Percentiles rank a stretch among this genome's conserved stretches.
phyloP scores from a whole-genome alignment of 2,797 vertebrate genomes.

The Gymnothorax reevesii region DNA sequence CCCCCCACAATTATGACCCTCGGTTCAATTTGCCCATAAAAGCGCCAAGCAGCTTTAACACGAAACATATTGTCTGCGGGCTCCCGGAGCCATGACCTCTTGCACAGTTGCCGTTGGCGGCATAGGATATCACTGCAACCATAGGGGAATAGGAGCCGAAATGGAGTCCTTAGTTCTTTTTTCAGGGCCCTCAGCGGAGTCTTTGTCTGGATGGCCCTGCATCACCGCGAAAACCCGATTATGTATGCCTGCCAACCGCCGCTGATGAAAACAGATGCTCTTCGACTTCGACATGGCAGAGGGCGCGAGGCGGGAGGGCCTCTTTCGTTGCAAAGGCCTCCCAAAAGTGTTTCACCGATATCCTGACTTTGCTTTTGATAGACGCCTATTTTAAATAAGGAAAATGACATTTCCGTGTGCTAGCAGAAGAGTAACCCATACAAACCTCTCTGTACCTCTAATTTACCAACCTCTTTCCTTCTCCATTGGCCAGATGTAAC shows the following conservation, averaged over 20 bases:
- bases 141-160: background rate
- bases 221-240: slow-evolving; percentile 46
- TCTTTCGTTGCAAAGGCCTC: background rate
- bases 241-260: slow-evolving; percentile 22
- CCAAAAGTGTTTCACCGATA: background rate
- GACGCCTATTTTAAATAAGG: background rate
- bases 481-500: no score
- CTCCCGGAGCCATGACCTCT: background rate
- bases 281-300: slow-evolving; percentile 12
- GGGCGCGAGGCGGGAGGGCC: slow-evolving; percentile 16
- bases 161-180: background rate
- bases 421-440: background rate
- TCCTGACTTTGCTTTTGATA: background rate
- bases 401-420: background rate
- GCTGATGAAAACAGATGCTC: slow-evolving; percentile 36
- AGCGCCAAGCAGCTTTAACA: background rate
- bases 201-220: slow-evolving; percentile 40
- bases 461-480: background rate
- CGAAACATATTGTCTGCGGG: slow-evolving; percentile 2
- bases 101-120: background rate
- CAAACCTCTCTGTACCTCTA: background rate
- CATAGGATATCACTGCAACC: background rate
- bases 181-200: slow-evolving; percentile 23
- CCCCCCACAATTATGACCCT: background rate
- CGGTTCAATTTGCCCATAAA: background rate